A percentile compares a stretch with the other conserved stretches of the same genome.
Evolutionary conservation across 2,113 vertebrate genomes (phyloP).

Genomic region (Epinephelus fuscoguttatus): DNA sequence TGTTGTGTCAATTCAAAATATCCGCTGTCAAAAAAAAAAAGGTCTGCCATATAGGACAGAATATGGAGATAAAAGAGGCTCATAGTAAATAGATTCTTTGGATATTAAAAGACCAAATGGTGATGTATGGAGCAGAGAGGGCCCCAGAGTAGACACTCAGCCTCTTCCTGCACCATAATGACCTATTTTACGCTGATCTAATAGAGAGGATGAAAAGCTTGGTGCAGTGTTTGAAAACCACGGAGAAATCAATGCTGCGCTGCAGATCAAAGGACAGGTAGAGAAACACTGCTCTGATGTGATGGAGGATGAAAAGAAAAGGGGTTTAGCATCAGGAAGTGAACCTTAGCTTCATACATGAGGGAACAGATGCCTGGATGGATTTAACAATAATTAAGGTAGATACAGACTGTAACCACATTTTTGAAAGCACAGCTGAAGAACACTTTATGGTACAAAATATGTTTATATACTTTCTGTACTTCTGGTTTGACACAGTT

Average conservation of each 20-base stretch:
- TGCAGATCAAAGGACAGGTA: neutral
- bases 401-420: no score
- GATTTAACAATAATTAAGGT: neutral
- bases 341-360: neutral
- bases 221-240: neutral
- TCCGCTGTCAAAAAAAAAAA: neutral
- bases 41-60: no score
- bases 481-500: neutral
- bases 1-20: neutral
- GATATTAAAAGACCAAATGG: neutral
- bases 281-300: neutral
- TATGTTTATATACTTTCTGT: no score
- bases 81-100: neutral
- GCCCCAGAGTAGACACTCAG: neutral
- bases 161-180: neutral
- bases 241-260: neutral
- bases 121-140: neutral
- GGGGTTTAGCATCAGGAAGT: neutral
- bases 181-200: neutral
- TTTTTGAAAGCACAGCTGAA: no score
- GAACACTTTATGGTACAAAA: no score
- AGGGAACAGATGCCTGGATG: neutral
- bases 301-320: neutral
- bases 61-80: neutral
- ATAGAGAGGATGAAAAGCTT: neutral